Conservation (phyloP, 1,140 invertebrate species). For the Stegodyphus dumicola region DNA sequence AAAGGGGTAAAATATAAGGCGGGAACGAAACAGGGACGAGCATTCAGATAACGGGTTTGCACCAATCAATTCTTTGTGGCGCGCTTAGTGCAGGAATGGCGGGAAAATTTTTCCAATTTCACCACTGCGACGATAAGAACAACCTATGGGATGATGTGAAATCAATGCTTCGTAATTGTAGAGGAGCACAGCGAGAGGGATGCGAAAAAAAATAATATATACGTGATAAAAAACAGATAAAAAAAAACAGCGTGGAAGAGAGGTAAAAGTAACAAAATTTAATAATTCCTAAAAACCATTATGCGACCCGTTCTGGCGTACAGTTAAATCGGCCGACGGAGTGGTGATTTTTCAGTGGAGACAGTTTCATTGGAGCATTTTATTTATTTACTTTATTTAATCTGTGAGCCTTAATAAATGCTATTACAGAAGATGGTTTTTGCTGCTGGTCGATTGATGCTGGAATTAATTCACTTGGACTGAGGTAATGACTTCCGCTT, state of each 20-base stretch:
- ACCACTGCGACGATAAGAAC: constrained; percentile 21
- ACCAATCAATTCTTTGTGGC: constrained; percentile 42
- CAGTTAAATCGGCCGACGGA: constrained; percentile 21
- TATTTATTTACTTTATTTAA: constrained; percentile 21
- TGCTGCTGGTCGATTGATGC: not conserved
- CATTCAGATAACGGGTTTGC: constrained; percentile 43
- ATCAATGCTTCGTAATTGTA: constrained; percentile 51
- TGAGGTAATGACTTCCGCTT: not conserved
- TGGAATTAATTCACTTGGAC: constrained; percentile 40
- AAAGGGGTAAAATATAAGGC: not conserved
- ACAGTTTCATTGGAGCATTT: constrained; percentile 13
- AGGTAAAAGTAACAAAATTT: constrained; percentile 45
- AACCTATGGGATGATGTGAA: constrained; percentile 37
- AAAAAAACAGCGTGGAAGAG: constrained; percentile 3
- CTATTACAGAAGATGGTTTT: constrained; percentile 35
- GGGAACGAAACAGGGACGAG: not conserved
- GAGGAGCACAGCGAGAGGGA: constrained; percentile 5
- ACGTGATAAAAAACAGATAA: constrained; percentile 22
- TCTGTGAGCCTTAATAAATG: constrained; percentile 12
- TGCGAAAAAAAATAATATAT: constrained; percentile 30
- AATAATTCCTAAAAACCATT: constrained; percentile 54
- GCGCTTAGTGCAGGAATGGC: constrained; percentile 14
- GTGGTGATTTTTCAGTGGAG: constrained; percentile 50
- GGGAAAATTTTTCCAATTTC: constrained; percentile 29
- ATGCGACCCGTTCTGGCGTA: constrained; percentile 7